These are phyloP conservation scores for Silurus lanzhouensis DNA, from an alignment of 2,797 vertebrate species.

Conservation along the genomic window DNA sequence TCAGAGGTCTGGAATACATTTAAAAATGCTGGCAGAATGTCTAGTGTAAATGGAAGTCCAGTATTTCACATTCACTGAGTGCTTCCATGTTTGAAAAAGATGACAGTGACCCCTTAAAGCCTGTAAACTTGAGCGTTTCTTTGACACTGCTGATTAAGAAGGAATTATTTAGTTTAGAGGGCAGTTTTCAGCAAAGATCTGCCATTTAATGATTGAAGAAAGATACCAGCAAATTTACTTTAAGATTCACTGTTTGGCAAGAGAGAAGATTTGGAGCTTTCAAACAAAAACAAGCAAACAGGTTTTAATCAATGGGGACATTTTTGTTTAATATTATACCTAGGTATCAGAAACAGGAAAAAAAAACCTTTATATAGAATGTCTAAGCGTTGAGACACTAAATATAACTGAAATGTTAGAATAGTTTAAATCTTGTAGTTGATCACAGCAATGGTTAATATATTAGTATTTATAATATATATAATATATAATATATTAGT, in stretches of 20 bases:
- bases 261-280: background rate
- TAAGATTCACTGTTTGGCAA: background rate
- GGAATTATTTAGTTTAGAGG: background rate
- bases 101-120: background rate
- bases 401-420: background rate
- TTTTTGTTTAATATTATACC: background rate
- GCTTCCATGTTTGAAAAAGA: background rate
- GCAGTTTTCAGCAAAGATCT: background rate
- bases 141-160: background rate
- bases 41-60: background rate
- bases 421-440: background rate
- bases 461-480: background rate
- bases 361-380: background rate
- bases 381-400: background rate
- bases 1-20: background rate
- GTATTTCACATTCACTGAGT: background rate
- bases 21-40: slow-evolving; percentile 3
- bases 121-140: background rate
- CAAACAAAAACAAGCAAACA: background rate
- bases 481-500: too few species aligned
- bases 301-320: background rate
- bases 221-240: background rate
- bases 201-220: background rate
- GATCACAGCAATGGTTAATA: background rate
- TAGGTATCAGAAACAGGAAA: background rate